Evolutionary conservation across 2,113 vertebrate species (phyloP).

Genomic region (Indicator indicator): DNA sequence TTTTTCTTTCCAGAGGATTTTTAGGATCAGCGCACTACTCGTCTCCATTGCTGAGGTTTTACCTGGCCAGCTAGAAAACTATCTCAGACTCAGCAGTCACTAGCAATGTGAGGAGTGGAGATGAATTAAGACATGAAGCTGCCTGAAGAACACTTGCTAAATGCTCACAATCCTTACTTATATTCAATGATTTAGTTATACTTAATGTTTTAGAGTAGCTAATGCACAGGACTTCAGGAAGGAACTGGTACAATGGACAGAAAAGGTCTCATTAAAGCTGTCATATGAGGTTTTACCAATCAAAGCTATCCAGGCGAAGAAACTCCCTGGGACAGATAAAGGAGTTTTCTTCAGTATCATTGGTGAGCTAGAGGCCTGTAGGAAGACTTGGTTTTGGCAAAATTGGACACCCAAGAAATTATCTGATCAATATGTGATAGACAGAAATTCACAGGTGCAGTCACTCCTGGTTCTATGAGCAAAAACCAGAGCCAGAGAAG

Average conservation of each 20-base stretch:
- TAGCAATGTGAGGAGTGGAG: not conserved
- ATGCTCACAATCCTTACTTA: not conserved
- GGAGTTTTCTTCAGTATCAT: not conserved
- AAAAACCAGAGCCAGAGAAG: not conserved
- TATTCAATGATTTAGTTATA: not conserved
- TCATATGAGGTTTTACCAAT: not conserved
- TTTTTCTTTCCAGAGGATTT: not conserved
- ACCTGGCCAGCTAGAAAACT: slow-evolving; percentile 1
- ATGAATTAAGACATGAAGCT: not conserved
- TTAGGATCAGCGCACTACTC: not conserved
- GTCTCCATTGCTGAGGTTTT: not conserved
- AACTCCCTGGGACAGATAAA: not conserved
- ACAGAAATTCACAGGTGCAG: not conserved
- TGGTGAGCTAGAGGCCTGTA: not conserved
- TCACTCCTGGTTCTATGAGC: not conserved
- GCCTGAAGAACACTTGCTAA: not conserved
- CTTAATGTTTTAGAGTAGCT: not conserved
- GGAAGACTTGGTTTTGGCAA: not conserved
- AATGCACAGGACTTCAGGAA: not conserved
- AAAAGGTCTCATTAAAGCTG: not conserved
- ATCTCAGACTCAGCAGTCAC: not conserved
- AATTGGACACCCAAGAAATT: not conserved
- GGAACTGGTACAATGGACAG: not conserved
- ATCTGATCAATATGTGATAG: accelerated
- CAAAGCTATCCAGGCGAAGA: not conserved